Conservation (phyloP, 1,140 invertebrate genomes). For the Drosophila nasuta region DNA sequence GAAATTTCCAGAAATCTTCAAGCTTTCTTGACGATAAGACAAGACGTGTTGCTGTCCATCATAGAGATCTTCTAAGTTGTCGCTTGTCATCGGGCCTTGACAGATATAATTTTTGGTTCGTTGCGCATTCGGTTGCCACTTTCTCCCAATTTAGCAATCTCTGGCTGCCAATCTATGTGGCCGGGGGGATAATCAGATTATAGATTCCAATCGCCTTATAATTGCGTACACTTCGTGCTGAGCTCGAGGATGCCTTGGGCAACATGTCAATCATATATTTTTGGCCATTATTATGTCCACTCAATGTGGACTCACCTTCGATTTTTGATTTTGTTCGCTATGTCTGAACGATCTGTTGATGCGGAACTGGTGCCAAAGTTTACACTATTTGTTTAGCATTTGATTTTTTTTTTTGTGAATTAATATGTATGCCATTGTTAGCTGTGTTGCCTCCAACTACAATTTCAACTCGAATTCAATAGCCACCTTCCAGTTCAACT, state of each 20-base stretch:
- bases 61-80: slow-evolving; percentile 14
- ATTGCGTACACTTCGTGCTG: slow-evolving; percentile 40
- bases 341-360: slow-evolving; percentile 11
- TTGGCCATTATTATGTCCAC: slow-evolving; percentile 33
- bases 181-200: slow-evolving; percentile 29
- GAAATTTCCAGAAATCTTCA: neutral
- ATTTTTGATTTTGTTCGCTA: slow-evolving; percentile 6
- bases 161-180: slow-evolving; percentile 27
- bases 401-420: slow-evolving; percentile 7
- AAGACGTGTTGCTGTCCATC: slow-evolving; percentile 5
- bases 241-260: slow-evolving; percentile 27
- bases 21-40: neutral
- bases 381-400: slow-evolving; percentile 39
- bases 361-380: slow-evolving; percentile 43
- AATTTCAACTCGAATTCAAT: neutral
- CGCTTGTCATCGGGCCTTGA: slow-evolving; percentile 6
- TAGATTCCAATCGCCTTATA: slow-evolving; percentile 50
- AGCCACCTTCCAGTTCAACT: slow-evolving; percentile 33
- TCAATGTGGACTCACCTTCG: slow-evolving; percentile 30
- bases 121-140: slow-evolving; percentile 35
- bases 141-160: slow-evolving; percentile 45
- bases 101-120: slow-evolving; percentile 21
- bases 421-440: slow-evolving; percentile 19
- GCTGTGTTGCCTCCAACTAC: slow-evolving; percentile 3
- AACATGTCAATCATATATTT: slow-evolving; percentile 39